Base-by-base conservation (phyloP, 1,140 invertebrate species). In the Batillaria attramentaria region DNA sequence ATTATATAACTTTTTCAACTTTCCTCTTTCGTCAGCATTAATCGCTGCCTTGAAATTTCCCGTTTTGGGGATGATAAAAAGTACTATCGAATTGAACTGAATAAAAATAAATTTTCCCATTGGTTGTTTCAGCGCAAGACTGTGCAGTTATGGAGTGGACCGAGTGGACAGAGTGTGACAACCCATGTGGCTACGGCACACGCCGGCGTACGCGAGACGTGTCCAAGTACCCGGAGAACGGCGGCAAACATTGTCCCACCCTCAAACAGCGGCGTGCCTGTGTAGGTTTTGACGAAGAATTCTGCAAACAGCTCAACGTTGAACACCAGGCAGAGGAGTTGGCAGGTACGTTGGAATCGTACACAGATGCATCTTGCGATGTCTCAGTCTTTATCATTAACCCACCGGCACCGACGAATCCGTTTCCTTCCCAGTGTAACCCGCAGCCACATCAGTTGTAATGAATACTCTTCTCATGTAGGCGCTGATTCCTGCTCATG, bases 61-160 rank as follows among this genome's bases (percentile, higher is more conserved):
- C n/a, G n/a, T n/a, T n/a, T n/a, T n/a, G n/a, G n/a, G n/a, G n/a
- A n/a, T n/a, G n/a, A n/a, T n/a, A n/a, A 50, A 8, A 50, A 50
- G 24, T 6, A 60, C 57, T 8, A 60, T 31, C 10, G 10, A 50
- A 50, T 50, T 13, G 10, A 50, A 50, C 24, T 13, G 10, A 50
- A 50, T 50, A 50, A 8, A 50, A 50, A 13, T 10, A 8, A 13
- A 50, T 37, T 78, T 37, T 33, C 28, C 65, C 28, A 72, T 81
- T 35, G 72, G 78, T n/a, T 57, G 8, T 84, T 84, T n/a, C 78
- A 88, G 87, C 83, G 37, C 76, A 81, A n/a, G 84, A 88, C 62
- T 87, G 87, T 77, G 70, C 80, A 24, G 80, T 87, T 6, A 62
- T 68, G 16, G 66, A 83, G 8, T 87, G 85, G 85, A 76, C 70